Percentiles rank a stretch among this genome's conserved stretches.
Conservation (phyloP, 2,113 vertebrate genomes). For the Aegithalos caudatus region DNA sequence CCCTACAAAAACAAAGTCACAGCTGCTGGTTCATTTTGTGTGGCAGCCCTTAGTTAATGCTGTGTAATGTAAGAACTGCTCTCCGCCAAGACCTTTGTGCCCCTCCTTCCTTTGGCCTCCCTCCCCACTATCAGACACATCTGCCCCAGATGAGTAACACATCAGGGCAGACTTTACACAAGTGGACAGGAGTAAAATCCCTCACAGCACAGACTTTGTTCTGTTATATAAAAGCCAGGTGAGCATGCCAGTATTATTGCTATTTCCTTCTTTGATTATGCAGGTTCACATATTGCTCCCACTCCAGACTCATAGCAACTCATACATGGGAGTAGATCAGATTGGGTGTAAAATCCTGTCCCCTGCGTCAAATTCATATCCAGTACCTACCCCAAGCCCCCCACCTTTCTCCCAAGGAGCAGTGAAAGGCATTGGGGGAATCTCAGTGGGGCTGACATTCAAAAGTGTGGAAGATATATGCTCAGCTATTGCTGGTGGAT, state of each 20-base stretch:
- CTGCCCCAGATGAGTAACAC: rapidly evolving
- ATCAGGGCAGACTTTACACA: background rate
- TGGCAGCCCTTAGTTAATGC: background rate
- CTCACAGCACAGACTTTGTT: background rate
- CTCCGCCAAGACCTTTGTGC: background rate
- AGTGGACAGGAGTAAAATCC: background rate
- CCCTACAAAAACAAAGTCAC: background rate
- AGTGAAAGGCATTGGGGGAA: background rate
- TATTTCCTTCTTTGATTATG: background rate
- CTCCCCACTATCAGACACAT: background rate
- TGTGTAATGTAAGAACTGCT: background rate
- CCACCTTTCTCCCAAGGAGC: background rate
- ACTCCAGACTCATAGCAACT: background rate
- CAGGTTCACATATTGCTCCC: background rate
- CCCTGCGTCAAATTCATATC: background rate
- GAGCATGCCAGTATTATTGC: background rate
- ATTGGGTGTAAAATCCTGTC: background rate
- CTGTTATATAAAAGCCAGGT: background rate
- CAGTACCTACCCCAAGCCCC: background rate
- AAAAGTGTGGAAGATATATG: background rate
- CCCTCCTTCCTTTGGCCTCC: background rate
- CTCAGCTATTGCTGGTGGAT: background rate
- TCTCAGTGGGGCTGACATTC: background rate
- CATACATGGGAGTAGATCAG: background rate
- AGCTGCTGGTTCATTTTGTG: background rate